A percentile compares a stretch with the other conserved stretches of the same genome.
Evolutionary conservation across 2,113 vertebrate genomes (phyloP).

Genomic region (Aramus guarauna): DNA sequence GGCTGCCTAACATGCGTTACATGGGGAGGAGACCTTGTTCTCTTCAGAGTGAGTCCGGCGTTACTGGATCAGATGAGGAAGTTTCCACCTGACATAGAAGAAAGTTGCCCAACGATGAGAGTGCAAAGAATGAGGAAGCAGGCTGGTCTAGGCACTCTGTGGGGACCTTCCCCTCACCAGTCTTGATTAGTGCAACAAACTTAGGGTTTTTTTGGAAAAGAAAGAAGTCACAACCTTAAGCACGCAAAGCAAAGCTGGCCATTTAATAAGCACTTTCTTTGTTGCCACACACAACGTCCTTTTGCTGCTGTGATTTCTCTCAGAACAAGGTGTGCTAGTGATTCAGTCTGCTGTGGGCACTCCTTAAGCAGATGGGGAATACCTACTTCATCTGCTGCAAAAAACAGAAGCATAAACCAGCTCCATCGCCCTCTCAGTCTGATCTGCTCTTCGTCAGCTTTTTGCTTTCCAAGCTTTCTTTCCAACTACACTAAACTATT

Average conservation of each 20-base stretch:
- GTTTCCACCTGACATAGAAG: background rate
- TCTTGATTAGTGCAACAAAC: background rate
- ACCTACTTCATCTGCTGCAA: background rate
- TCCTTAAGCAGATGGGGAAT: background rate
- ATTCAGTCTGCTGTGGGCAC: background rate
- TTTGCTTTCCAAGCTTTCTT: background rate
- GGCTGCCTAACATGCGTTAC: rapidly evolving
- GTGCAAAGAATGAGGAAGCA: slow-evolving; percentile 4
- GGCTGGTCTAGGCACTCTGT: background rate
- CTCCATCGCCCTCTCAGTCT: background rate
- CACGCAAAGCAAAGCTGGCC: background rate
- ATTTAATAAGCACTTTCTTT: background rate
- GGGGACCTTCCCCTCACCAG: background rate
- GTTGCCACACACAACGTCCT: background rate
- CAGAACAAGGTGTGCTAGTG: background rate
- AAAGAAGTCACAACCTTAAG: background rate
- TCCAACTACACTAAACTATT: background rate
- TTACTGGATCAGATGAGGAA: background rate
- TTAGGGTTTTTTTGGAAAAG: background rate
- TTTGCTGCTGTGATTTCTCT: background rate
- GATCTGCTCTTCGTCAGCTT: background rate
- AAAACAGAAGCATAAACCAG: background rate
- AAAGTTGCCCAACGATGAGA: background rate
- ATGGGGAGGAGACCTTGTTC: background rate
- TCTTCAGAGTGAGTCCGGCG: background rate